A percentile compares a stretch with the other conserved stretches of the same genome.
These are phyloP conservation scores for Crioceris asparagi DNA, from an alignment of 2,888 invertebrate species.

Conservation along the genomic window DNA sequence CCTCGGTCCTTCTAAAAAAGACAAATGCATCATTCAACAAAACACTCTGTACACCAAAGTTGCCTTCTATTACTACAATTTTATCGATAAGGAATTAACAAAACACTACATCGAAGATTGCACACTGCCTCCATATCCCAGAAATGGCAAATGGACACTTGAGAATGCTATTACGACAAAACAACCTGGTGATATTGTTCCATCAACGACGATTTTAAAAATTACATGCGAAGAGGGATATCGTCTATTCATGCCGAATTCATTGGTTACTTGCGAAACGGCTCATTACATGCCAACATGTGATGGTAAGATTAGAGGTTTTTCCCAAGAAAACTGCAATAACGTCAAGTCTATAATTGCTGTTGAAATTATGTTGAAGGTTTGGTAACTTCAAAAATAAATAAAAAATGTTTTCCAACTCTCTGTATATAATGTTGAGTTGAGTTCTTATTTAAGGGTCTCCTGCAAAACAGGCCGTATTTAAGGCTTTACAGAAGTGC, in stretches of 20 bases:
- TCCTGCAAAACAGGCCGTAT: too few relatives aligned
- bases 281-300: slow-evolving; percentile 11
- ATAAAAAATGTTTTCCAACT: too few relatives aligned
- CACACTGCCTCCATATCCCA: slow-evolving; percentile 12
- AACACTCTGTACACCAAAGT: slow-evolving; percentile 16
- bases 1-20: slow-evolving; percentile 11
- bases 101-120: slow-evolving; percentile 14
- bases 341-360: too few relatives aligned
- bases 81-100: slow-evolving; percentile 11
- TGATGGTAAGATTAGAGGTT: slow-evolving; percentile 17
- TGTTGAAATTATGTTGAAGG: too few relatives aligned
- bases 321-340: too few relatives aligned
- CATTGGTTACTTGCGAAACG: slow-evolving; percentile 7
- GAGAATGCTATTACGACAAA: slow-evolving; percentile 7
- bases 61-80: slow-evolving; percentile 13
- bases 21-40: slow-evolving; percentile 13
- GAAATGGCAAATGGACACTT: slow-evolving; percentile 12
- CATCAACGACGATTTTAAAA: slow-evolving; percentile 8
- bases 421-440: too few relatives aligned
- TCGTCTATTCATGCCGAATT: slow-evolving; percentile 5
- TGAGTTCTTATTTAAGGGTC: too few relatives aligned
- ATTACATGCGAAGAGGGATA: slow-evolving; percentile 13
- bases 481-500: too few relatives aligned
- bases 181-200: slow-evolving; percentile 11
- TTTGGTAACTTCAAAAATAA: too few relatives aligned